phyloP scores from a whole-genome alignment of 2,113 vertebrate genomes.

The Sylvietta virens region DNA sequence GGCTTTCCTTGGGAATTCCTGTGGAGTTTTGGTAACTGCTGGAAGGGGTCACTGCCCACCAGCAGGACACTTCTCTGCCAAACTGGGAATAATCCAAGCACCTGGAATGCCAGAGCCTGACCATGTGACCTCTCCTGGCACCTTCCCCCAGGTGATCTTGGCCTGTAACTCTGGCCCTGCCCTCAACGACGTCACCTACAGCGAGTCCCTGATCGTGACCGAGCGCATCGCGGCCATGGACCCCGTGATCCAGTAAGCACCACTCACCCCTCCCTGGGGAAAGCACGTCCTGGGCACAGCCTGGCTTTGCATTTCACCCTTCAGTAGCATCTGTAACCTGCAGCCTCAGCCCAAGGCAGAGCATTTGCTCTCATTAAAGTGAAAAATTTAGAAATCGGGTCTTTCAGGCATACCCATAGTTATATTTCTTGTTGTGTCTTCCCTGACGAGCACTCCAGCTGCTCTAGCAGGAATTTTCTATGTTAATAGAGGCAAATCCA shows the following conservation, averaged over 20 bases:
- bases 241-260: conserved; percentile 82
- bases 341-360: neutral
- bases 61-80: neutral
- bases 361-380: neutral
- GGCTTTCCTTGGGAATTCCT: neutral
- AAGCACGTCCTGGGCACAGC: rapidly evolving
- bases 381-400: neutral
- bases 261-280: neutral
- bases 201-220: conserved; percentile 87
- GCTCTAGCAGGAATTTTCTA: neutral
- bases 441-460: neutral
- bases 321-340: neutral
- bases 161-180: conserved; percentile 96
- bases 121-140: neutral
- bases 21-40: neutral
- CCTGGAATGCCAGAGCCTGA: neutral
- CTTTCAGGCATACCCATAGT: rapidly evolving
- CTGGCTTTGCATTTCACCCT: rapidly evolving
- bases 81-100: neutral
- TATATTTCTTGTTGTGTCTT: neutral
- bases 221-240: conserved; percentile 92
- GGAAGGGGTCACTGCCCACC: neutral
- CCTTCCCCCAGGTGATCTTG: conserved; percentile 82
- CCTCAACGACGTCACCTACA: conserved; percentile 92
- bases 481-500: neutral